Base-by-base conservation (phyloP, 2,797 vertebrate species). In the Varecia variegata region DNA sequence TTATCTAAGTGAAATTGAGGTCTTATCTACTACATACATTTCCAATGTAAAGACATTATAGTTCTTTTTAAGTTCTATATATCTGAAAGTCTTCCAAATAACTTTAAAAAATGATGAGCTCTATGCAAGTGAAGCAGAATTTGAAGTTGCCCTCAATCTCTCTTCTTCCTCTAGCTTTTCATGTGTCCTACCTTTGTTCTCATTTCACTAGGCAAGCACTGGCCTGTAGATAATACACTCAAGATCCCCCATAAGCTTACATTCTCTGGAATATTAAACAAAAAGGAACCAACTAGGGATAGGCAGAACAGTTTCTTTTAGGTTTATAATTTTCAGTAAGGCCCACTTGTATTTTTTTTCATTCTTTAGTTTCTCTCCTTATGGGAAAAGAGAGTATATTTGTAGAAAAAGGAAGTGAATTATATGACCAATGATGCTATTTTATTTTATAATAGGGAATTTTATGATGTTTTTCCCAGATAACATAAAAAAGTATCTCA, bases 221-320 rank as follows among this genome's bases (percentile, higher is more conserved):
- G 86, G 32, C 35, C 67, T 90, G 70, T 38, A 84, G 65, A 67
- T 94, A 70, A 92, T 50, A 30, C 38, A 47, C 45, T 85, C 74
- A 95, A 79, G 40, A 58, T 32, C 14, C 38, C 58, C 50, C 27
- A 30, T 3, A 67, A 54, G 17, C n/a, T 90, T 65, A 77, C 83
- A 84, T 81, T 85, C 38, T 47, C 38, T 68, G 30, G 86, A 71
- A 97, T 93, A 84, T 38, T 70, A 83, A 91, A 90, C 71, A 90
- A 90, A 67, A 96, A 91, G 7, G 17, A n/a, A 17, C 58, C 81
- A 88, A 87, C 11, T 18, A 73, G 62, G 67, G 50, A 86, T 87
- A 88, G 25, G 12, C 50, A 52, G 60, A 79, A 27, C 65, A 67
- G 27, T 65, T 86, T 88, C 11, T 95, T 93, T 95, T 62, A 82